These are phyloP conservation scores for Proterorhinus semilunaris DNA, from an alignment of 2,113 vertebrate species.

Conservation along the genomic window DNA sequence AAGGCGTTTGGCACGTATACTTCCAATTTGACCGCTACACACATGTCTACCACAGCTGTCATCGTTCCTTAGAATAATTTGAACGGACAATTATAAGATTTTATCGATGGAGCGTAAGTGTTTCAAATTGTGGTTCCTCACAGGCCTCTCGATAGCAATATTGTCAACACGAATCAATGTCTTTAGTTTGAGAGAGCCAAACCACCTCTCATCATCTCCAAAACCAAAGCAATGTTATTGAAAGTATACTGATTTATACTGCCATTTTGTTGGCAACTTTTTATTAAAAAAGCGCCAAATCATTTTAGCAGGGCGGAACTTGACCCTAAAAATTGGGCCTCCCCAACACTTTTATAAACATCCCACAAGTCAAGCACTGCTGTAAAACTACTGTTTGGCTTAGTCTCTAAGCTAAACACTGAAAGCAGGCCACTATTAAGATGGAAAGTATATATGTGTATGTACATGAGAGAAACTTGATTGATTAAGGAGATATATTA, in stretches of 20 bases:
- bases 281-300: not conserved
- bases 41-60: not conserved
- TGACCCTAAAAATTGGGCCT: not conserved
- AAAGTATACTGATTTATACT: not conserved
- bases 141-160: not conserved
- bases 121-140: not conserved
- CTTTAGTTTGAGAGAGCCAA: not conserved
- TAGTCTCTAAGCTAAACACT: not conserved
- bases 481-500: no score
- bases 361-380: conserved; percentile 2
- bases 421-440: not conserved
- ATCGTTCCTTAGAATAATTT: not conserved
- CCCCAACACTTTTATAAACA: not conserved
- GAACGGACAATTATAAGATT: not conserved
- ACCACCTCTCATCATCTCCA: not conserved
- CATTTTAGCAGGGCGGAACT: not conserved
- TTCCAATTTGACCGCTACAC: not conserved
- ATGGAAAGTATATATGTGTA: not conserved
- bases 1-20: not conserved
- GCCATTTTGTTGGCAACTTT: no score
- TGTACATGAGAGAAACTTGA: no score
- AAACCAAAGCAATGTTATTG: not conserved
- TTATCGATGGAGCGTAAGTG: not conserved
- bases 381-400: not conserved
- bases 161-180: not conserved